Evolutionary conservation across 2,888 invertebrate species (phyloP).

Genomic region (Acrobasis consociella): DNA sequence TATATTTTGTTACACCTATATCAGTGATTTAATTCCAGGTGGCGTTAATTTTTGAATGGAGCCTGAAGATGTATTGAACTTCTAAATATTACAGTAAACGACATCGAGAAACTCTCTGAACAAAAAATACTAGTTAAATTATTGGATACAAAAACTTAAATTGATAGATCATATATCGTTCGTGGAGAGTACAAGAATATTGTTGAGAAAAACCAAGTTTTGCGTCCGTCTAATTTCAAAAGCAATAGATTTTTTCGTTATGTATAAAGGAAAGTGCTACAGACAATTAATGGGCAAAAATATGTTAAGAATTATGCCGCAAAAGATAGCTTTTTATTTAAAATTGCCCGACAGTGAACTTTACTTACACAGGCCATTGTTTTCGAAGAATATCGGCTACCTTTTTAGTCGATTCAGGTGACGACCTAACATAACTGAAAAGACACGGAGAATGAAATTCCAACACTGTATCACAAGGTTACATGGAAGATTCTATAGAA

Average conservation of each 20-base stretch:
- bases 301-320: neutral
- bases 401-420: constrained; percentile 29
- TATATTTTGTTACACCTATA: too few relatives aligned
- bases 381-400: constrained; percentile 33
- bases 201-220: constrained; percentile 23
- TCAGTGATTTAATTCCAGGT: too few relatives aligned
- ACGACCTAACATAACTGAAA: constrained; percentile 26
- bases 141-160: constrained; percentile 17
- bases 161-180: constrained; percentile 21
- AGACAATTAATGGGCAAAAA: neutral
- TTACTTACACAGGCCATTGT: constrained; percentile 32
- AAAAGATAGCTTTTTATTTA: constrained; percentile 31
- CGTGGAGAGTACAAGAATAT: constrained; percentile 24
- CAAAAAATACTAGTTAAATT: constrained; percentile 18
- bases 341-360: constrained; percentile 26
- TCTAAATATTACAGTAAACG: neutral
- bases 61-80: too few relatives aligned
- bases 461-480: constrained; percentile 25
- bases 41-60: too few relatives aligned
- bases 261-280: constrained; percentile 7
- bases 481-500: constrained; percentile 19
- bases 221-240: constrained; percentile 18
- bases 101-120: constrained; percentile 24
- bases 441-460: constrained; percentile 31
- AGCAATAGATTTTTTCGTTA: constrained; percentile 11